Percentiles rank a stretch among this genome's conserved stretches.
phyloP scores from a whole-genome alignment of 2,888 invertebrate species.

The Baronia brevicornis region DNA sequence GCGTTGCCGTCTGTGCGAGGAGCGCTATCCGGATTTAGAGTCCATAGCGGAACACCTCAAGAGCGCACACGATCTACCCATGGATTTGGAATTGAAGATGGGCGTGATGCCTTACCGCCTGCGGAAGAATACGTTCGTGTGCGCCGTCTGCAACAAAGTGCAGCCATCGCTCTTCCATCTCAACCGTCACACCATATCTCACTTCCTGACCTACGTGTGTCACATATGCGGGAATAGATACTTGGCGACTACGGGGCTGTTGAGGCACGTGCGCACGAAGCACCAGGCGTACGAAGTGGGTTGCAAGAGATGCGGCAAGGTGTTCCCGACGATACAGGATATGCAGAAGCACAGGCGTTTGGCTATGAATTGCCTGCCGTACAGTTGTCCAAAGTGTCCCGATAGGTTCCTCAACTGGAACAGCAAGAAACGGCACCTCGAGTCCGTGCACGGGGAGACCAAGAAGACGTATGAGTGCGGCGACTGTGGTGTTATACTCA shows the following conservation, averaged over 20 bases:
- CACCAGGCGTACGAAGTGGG: slow-evolving; percentile 54
- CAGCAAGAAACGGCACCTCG: slow-evolving; percentile 51
- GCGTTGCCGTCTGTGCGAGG: slow-evolving; percentile 42
- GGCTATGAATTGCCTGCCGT: slow-evolving; percentile 59
- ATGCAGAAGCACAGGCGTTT: slow-evolving; percentile 52
- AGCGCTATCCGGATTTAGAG: slow-evolving; percentile 33
- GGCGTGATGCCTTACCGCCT: slow-evolving; percentile 60
- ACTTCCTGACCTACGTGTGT: slow-evolving; percentile 57
- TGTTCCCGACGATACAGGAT: slow-evolving; percentile 58
- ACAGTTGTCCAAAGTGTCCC: slow-evolving; percentile 52
- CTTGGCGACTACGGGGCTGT: slow-evolving; percentile 49
- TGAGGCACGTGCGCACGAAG: slow-evolving; percentile 51
- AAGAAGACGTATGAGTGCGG: slow-evolving; percentile 43
- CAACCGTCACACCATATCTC: slow-evolving; percentile 58
- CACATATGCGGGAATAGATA: slow-evolving; percentile 62
- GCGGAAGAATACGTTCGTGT: slow-evolving; percentile 41
- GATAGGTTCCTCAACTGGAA: slow-evolving; percentile 58
- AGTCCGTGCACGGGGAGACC: slow-evolving; percentile 44
- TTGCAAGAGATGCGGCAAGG: slow-evolving; percentile 51
- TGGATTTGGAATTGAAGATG: slow-evolving; percentile 37
- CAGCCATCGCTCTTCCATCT: slow-evolving; percentile 52
- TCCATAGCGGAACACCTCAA: slow-evolving; percentile 41
- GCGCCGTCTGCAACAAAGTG: slow-evolving; percentile 51
- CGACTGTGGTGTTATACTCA: slow-evolving; percentile 50
- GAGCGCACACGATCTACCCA: slow-evolving; percentile 30